Evolutionary conservation across 2,797 vertebrate genomes (phyloP), one percentile per base, ranked within the genome.

Genomic region (Xiphophorus birchmanni): DNA sequence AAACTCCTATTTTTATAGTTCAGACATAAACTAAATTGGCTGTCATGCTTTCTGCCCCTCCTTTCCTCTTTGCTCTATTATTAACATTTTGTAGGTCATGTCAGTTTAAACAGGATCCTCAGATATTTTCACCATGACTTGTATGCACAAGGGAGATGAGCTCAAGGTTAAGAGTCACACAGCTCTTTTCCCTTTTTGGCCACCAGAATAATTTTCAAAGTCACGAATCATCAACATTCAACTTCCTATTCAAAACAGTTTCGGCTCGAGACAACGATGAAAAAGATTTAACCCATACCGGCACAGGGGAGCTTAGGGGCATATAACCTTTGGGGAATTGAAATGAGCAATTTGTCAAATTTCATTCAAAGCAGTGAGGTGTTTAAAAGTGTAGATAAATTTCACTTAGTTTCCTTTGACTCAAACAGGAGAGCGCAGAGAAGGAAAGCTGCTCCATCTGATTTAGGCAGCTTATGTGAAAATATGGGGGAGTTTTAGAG

Each of bases 401-500:
- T 89, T 90, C 84, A 83, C 54, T 88, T 73, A 76, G 85, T 82
- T 86, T 83, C 74, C 77, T 80, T 73, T 87, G 89, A 91, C 82
- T 91, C 83, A 91, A 91, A 86, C 69, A 81, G 76, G 69, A 58
- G 86, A 83, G 75, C 8, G n/a, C 72, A 76, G 85, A 79, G 77
- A 82, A 91, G 86, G 73, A 86, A 92, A 90, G 81, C 90, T 78
- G 90, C 87, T 90, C 81, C 56, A 73, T 84, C 75, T 82, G 89
- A 94, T 95, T 92, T 93, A 88, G 89, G 92, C 87, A 79, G 88
- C 94, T 15, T 95, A 95, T 94, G 93, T 95, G 81, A 94, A 95
- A 96, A 93, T 94, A 92, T 90, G 95, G 93, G 88, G 95, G 88
- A 90, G 91, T 95, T 96, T 94, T 95, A 93, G 93, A 95, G 96